These are phyloP conservation scores for Eilema griseolum DNA, from an alignment of 2,888 invertebrate species.

Conservation along the genomic window DNA sequence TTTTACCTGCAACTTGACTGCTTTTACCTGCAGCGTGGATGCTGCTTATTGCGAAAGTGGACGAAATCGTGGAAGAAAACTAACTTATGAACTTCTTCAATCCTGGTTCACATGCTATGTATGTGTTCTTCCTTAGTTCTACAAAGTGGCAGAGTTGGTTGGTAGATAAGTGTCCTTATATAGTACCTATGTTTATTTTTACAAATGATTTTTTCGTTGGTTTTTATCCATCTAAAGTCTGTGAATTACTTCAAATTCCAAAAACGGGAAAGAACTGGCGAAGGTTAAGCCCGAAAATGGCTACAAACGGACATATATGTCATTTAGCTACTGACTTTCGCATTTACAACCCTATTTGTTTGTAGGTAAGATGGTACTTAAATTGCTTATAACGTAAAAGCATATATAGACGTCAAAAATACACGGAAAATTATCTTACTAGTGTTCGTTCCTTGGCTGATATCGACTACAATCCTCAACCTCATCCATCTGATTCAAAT, in stretches of 20 bases:
- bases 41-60: not conserved
- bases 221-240: not conserved
- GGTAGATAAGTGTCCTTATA: not conserved
- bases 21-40: not conserved
- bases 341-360: not conserved
- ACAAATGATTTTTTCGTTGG: not conserved
- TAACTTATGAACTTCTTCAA: not conserved
- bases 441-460: no score
- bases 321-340: not conserved
- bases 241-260: not conserved
- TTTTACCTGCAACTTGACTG: not conserved
- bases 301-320: not conserved
- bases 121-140: not conserved
- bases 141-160: not conserved
- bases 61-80: not conserved
- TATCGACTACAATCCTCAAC: no score
- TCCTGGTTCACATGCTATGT: not conserved
- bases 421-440: no score
- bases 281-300: not conserved
- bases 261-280: not conserved
- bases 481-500: no score
- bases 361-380: not conserved
- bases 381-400: no score
- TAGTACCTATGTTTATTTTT: not conserved
- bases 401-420: no score